Evolutionary conservation across 2,113 vertebrate species (phyloP), one percentile per base, ranked within the genome.

Genomic region (Casuarius casuarius): DNA sequence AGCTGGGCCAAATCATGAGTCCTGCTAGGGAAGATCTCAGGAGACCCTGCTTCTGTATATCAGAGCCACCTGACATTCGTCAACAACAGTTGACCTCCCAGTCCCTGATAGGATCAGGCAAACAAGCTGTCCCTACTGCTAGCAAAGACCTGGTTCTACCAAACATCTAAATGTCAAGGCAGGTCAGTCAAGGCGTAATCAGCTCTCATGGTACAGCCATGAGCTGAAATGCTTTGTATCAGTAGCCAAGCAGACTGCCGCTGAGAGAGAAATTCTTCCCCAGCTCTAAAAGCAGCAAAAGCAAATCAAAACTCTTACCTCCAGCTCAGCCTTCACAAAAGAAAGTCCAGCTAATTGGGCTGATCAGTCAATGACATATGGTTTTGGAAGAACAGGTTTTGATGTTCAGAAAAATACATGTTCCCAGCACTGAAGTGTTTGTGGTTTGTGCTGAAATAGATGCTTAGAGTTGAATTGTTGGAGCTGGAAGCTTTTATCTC

Each of bases 141-240:
- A 87, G 67, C 19, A 86, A 76, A 63, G 38, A 89, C 4, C 67
- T 88, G 91, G 38, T 63, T 90, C 51, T 75, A 51, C 89, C 80
- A 42, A 70, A 77, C 22, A 49, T 74, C 65, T 84, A 66, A 90
- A 92, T 63, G 75, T 91, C 91, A 91, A 88, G 49, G 51, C 63
- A 88, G 91, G 84, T 83, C 96, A 96, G 89, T 87, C 89, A 96
- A 89, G 62, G 77, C 95, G 79, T 63, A 94, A 95, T 94, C 82
- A 56, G 42, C 78, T 92, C 87, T 92, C 51, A 19, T 52, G 78
- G 78, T 91, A 63, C 16, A 71, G 75, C 68, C 48, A 25, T 48
- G 91, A 71, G 65, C 70, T 72, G 40, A 48, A 74, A n/a, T 31
- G 87, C 61, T 84, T 85, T 78, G 72, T 88, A 44, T 72, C 21